Conservation (phyloP, 2,797 vertebrate genomes). For the Sebastes oblongus region DNA sequence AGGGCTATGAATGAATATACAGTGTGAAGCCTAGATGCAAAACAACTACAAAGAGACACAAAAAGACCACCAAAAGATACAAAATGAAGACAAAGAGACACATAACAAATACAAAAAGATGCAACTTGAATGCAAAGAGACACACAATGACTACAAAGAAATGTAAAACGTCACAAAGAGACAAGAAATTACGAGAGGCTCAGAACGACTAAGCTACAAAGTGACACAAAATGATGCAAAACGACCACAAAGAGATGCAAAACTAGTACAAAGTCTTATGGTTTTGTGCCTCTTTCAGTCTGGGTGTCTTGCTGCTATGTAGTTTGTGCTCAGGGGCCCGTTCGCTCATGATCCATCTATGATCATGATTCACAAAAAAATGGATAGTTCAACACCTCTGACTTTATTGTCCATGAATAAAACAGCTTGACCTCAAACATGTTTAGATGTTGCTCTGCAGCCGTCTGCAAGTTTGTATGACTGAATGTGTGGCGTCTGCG, state of each 20-base stretch:
- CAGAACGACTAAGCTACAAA: not conserved
- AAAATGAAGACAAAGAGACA: not conserved
- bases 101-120: not conserved
- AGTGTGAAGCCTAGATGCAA: not conserved
- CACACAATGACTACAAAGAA: not conserved
- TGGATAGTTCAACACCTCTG: not conserved
- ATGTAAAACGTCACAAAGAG: not conserved
- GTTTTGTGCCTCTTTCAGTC: not conserved
- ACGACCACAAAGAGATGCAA: not conserved
- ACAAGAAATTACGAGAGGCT: not conserved
- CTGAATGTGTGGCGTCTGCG: not conserved
- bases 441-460: not conserved
- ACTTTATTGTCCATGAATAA: not conserved
- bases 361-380: not conserved
- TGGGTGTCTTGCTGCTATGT: not conserved
- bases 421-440: not conserved
- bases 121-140: no score
- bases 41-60: not conserved
- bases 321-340: fast-evolving
- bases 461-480: not conserved
- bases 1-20: no score
- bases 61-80: not conserved
- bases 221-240: not conserved
- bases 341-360: not conserved
- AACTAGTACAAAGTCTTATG: not conserved